Evolutionary conservation across 1,140 invertebrate genomes (phyloP), one percentile per base, ranked within the genome.

Genomic region (Drosophila dunni): DNA sequence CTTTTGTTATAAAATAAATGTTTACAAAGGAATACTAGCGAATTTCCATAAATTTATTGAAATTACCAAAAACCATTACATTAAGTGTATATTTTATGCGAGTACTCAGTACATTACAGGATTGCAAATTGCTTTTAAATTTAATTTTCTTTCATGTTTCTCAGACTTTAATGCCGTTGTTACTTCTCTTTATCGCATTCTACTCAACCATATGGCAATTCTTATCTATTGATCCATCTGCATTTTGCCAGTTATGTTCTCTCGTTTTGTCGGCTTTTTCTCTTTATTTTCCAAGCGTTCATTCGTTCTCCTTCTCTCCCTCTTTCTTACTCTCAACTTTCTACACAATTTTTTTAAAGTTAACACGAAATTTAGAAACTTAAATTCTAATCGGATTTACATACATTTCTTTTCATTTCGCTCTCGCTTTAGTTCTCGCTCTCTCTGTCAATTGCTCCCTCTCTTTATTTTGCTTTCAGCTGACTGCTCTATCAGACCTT

Each of bases 321-420:
- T 7, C 53, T 38, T 56, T 5, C 10, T 20, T 7, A 0, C 8
- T 4, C 58, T 36, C 15, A 17, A 9, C 46, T 51, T 33, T 53
- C 44, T 65, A 42, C 34, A 48, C 46, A 45, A 29, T 44, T 72
- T 58, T 48, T 61, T 85, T 72, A 81, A 86, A 86, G 78, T 75
- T 78, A 54, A 63, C 60, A 61, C 20, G 65, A 81, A 86, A 62
- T 74, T 70, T 79, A 51, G 45, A 71, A 83, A 79, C 80, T 83
- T 80, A 71, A 89, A 80, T 64, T 88, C 77, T 88, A 88, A 88
- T 88, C 84, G 74, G 85, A 88, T 78, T 90, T 88, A 84, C 63
- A 89, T 89, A 78, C 54, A 80, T 78, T 80, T 78, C 63, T 54
- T 62, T 66, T 62, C 15, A 9, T 34, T 13, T 29, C 68, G 56